A percentile compares a stretch with the other conserved stretches of the same genome.
Evolutionary conservation across 2,888 invertebrate species (phyloP).

Genomic region (Trichopria drosophilae): DNA sequence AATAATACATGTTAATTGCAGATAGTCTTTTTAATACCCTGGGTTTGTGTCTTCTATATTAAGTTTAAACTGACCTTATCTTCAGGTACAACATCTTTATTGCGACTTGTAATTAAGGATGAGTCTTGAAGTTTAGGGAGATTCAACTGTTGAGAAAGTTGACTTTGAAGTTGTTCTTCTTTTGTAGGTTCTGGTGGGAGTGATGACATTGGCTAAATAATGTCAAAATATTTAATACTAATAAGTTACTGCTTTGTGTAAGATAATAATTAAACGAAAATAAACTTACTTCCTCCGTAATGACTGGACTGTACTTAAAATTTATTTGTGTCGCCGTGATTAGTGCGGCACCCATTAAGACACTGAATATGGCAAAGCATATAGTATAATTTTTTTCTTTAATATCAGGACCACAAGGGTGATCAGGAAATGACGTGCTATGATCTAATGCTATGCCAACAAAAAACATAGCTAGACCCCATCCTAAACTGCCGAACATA

Average conservation of each 20-base stretch:
- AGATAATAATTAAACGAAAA: neutral
- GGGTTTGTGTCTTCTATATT: too few relatives aligned
- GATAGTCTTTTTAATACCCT: too few relatives aligned
- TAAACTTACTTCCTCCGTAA: conserved; percentile 47
- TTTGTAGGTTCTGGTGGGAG: conserved; percentile 60
- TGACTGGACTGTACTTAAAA: conserved; percentile 60
- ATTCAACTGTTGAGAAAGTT: conserved; percentile 80
- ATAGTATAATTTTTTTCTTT: conserved; percentile 98
- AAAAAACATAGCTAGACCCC: conserved; percentile 99
- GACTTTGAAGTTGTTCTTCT: conserved; percentile 82
- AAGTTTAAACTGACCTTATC: conserved; percentile 61
- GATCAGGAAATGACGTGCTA: conserved; percentile 91
- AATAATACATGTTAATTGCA: too few relatives aligned
- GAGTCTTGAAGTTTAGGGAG: conserved; percentile 76
- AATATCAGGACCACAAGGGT: conserved; percentile 85
- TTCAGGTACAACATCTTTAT: conserved; percentile 58
- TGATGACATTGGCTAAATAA: conserved; percentile 51
- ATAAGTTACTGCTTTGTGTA: neutral
- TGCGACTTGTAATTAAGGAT: conserved; percentile 57
- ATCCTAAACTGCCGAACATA: conserved; percentile 97
- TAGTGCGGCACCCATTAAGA: conserved; percentile 93
- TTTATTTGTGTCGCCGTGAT: conserved; percentile 87
- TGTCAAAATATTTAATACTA: neutral
- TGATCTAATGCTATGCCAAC: conserved; percentile 96
- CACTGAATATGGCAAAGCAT: conserved; percentile 96